Base-by-base conservation (phyloP, 2,888 invertebrate species). In the Hipparchia sbordonii region DNA sequence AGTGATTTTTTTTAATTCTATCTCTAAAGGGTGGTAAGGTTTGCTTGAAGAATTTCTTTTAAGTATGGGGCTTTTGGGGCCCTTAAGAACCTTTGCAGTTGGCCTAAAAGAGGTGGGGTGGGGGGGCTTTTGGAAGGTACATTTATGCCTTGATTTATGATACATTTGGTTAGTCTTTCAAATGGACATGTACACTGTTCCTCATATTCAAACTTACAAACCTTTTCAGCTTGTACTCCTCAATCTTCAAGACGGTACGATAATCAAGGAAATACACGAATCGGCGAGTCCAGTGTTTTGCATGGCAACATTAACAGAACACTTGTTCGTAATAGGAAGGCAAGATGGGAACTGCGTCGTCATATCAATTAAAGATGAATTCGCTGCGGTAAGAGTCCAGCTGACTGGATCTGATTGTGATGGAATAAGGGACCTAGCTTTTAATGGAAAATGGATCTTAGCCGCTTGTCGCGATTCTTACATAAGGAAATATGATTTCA, bases 341-440 rank as follows among this genome's bases (percentile, higher is more conserved):
- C 95, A 95, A 87, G 96, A 96, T 82, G 96, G 96, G 0, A 94
- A 95, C 0, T 95, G 96, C 79, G 94, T 94, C 59, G 93, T 94
- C 9, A 82, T 94, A 54, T 94, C 94, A 13, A 79, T 94, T 70
- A 85, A 90, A 73, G 87, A 90, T 60, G 81, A 86, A 23, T 86
- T 87, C 70, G 80, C 77, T 56, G 70, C 80, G 69, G 81, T 85
- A 4, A 84, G 91, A 73, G 88, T 95, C 0, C 95, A 95, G 74
- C 85, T 96, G n/a, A 96, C 96, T 7, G 97, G 97, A 0, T 92
- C 96, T 0, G 95, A 96, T 81, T 95, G 95, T 85, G 96, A 97
- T 80, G 96, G 96, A 0, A 93, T 97, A 13, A 94, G 96, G 82
- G 95, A 95, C 78, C 85, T 96, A 48, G 88, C 94, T 0, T 93